Base-by-base conservation (phyloP, 2,113 vertebrate species). In the Panthera uncia region DNA sequence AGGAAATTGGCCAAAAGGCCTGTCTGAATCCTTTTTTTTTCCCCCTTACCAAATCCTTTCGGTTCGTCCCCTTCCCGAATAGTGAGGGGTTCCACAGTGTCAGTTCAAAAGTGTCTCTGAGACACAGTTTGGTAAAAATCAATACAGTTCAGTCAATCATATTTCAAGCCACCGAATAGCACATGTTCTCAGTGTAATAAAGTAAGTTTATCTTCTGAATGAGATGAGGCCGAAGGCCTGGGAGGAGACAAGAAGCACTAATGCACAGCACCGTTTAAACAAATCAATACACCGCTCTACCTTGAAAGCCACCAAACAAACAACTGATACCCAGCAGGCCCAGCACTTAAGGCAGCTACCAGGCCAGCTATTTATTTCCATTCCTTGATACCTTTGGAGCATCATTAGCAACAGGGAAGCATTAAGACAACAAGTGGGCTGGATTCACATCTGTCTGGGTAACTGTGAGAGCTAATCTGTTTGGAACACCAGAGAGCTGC, bases 351-450 rank as follows among this genome's bases (percentile, higher is more conserved):
- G 94, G 83, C 55, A 93, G 94, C 93, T 57, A 95, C 83, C 45
- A 76, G 74, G 19, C 78, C 95, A 95, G 97, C 69, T 90, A 97
- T 98, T 98, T 98, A 96, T 98, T 98, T 98, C 98, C 97, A 97
- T 98, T 98, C 95, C 25, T 63, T 57, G 55, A 96, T 95, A 94
- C 93, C 83, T 97, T 85, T 92, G 96, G 10, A 36, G 97, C 98
- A 98, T 98, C 97, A 97, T 98, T 98, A 98, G 96, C 97, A 97
- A 95, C 97, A 97, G 97, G 98, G 97, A 97, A 97, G 96, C 94
- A 91, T 97, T 98, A 97, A 97, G 97, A 95, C 63, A 15, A 78
- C 96, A 98, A 98, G 97, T 94, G 90, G 98, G 94, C 98, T 83
- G 78, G 97, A 98, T 98, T 98, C 98, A 96, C 96, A 97, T 97